Conservation (phyloP, 2,113 vertebrate species). For the Pandion haliaetus region DNA sequence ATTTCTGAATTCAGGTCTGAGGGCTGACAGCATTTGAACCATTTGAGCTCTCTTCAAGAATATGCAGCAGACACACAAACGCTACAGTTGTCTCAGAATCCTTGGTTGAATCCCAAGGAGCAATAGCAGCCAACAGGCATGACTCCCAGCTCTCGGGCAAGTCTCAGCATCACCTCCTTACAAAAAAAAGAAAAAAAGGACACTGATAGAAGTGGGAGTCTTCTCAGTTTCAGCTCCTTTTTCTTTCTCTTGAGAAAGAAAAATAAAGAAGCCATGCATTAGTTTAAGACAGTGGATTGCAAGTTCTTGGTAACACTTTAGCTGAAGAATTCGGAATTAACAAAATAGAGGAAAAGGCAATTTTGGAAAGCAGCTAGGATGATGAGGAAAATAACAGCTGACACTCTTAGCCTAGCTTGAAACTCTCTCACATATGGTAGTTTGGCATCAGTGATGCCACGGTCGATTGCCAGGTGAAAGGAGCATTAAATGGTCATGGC, state of each 20-base stretch:
- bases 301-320: not conserved
- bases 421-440: not conserved
- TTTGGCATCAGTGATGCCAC: not conserved
- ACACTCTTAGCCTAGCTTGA: not conserved
- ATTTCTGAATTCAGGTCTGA: not conserved
- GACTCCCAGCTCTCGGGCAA: not conserved
- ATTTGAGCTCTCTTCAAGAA: not conserved
- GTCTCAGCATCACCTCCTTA: not conserved
- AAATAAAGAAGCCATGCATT: not conserved
- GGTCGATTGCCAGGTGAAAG: not conserved
- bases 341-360: not conserved
- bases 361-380: not conserved
- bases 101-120: not conserved
- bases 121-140: not conserved
- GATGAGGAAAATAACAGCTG: not conserved
- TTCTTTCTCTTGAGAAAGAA: not conserved
- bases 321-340: not conserved
- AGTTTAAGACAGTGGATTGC: not conserved
- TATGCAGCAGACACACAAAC: not conserved
- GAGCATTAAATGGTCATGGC: not conserved
- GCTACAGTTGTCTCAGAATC: not conserved
- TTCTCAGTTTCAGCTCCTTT: not conserved
- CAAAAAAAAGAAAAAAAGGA: not conserved
- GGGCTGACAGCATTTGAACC: not conserved
- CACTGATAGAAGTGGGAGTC: not conserved